Evolutionary conservation across 1,140 invertebrate species (phyloP).

Genomic region (Euborellia annulipes): DNA sequence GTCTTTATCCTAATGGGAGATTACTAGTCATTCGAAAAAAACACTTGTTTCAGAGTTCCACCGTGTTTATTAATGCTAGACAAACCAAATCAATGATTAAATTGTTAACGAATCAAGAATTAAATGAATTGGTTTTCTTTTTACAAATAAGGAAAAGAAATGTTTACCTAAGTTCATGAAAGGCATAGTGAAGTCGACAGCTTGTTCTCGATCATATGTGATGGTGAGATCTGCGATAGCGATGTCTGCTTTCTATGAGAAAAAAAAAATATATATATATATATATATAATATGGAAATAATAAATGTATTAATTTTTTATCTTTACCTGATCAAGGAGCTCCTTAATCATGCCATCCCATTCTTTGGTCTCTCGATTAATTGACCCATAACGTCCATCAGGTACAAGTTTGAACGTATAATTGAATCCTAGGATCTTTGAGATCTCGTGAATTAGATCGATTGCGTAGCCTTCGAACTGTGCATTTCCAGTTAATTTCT

Average conservation of each 20-base stretch:
- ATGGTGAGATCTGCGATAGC: conserved; percentile 89
- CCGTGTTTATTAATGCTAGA: no score
- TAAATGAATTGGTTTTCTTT: no score
- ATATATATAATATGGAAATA: no score
- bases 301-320: no score
- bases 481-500: conserved; percentile 63
- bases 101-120: no score
- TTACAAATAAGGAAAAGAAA: no score
- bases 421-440: conserved; percentile 76
- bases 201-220: conserved; percentile 75
- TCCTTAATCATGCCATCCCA: conserved; percentile 95
- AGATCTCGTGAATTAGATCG: conserved; percentile 75
- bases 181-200: conserved; percentile 88
- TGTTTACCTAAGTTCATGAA: conserved; percentile 82
- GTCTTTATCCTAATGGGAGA: no score
- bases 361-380: conserved; percentile 57
- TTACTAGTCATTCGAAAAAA: no score
- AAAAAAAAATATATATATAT: conserved; percentile 8
- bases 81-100: no score
- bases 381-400: conserved; percentile 65
- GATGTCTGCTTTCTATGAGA: conserved; percentile 64
- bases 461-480: conserved; percentile 80
- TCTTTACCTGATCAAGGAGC: conserved; percentile 49
- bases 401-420: conserved; percentile 70
- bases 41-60: no score